phyloP scores from a whole-genome alignment of 2,888 invertebrate species.

The Gasteruption jaculator region DNA sequence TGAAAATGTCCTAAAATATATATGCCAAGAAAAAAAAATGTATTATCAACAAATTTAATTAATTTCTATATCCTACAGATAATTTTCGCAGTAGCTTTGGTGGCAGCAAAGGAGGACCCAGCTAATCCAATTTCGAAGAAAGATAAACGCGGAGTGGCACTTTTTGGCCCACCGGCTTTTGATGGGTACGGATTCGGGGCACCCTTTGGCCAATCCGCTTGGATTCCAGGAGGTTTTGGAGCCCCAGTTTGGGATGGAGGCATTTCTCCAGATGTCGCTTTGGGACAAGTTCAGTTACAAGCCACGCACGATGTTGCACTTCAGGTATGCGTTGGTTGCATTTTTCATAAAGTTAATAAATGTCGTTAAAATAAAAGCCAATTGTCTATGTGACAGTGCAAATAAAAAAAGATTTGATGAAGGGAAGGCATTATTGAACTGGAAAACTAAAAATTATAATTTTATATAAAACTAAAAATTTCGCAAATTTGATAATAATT shows the following conservation, averaged over 20 bases:
- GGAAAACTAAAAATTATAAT: too few relatives aligned
- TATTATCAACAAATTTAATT: slow-evolving; percentile 6
- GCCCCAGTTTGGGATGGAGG: slow-evolving; percentile 33
- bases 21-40: not conserved
- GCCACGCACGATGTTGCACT: slow-evolving; percentile 45
- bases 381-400: too few relatives aligned
- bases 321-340: too few relatives aligned
- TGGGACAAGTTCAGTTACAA: slow-evolving; percentile 43
- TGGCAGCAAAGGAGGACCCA: slow-evolving; percentile 20
- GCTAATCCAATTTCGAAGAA: slow-evolving; percentile 28
- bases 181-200: slow-evolving; percentile 36
- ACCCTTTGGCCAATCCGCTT: slow-evolving; percentile 27
- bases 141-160: slow-evolving; percentile 40
- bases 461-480: too few relatives aligned
- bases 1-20: not conserved
- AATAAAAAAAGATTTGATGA: too few relatives aligned
- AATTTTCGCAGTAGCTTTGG: slow-evolving; percentile 25
- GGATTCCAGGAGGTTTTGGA: slow-evolving; percentile 29
- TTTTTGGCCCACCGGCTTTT: slow-evolving; percentile 36
- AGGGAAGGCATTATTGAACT: too few relatives aligned
- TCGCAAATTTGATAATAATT: too few relatives aligned
- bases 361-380: too few relatives aligned
- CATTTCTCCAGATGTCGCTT: slow-evolving; percentile 34
- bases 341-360: too few relatives aligned
- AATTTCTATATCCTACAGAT: slow-evolving; percentile 25